Percentiles rank a stretch among this genome's conserved stretches.
Conservation (phyloP, 2,113 vertebrate genomes). For the Tinamus guttatus region DNA sequence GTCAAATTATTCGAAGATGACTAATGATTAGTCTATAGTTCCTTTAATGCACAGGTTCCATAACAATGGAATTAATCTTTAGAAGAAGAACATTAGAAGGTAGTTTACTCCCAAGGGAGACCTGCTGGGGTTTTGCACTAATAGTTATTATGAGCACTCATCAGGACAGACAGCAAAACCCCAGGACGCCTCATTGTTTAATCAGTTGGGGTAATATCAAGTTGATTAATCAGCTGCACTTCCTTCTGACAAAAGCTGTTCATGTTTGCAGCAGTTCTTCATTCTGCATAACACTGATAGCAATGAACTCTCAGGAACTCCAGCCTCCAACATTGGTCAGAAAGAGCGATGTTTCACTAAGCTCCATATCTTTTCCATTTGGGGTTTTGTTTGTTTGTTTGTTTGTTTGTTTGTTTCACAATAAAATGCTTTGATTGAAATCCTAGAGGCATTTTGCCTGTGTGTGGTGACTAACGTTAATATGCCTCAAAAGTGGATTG, state of each 20-base stretch:
- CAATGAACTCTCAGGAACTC: background rate
- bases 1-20: conserved; percentile 86
- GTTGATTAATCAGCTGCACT: conserved; percentile 80
- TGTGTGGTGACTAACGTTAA: background rate
- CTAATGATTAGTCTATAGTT: conserved; percentile 90
- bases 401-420: background rate
- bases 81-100: conserved; percentile 84
- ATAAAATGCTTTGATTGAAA: background rate
- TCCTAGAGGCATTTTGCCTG: background rate
- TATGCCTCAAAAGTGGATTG: rapidly evolving
- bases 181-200: conserved; percentile 83
- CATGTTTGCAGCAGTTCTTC: conserved; percentile 4
- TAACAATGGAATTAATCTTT: conserved; percentile 87
- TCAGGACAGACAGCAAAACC: conserved; percentile 80
- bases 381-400: background rate
- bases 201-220: conserved; percentile 81
- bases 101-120: conserved; percentile 84
- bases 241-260: conserved; percentile 66
- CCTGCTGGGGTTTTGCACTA: conserved; percentile 69
- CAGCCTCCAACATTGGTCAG: background rate
- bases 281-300: background rate
- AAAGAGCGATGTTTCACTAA: background rate
- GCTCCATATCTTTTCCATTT: background rate
- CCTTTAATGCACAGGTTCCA: conserved; percentile 86
- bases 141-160: conserved; percentile 76